Base-by-base conservation (phyloP, 2,888 invertebrate genomes). In the Spatulosminthurus flaviceps region DNA sequence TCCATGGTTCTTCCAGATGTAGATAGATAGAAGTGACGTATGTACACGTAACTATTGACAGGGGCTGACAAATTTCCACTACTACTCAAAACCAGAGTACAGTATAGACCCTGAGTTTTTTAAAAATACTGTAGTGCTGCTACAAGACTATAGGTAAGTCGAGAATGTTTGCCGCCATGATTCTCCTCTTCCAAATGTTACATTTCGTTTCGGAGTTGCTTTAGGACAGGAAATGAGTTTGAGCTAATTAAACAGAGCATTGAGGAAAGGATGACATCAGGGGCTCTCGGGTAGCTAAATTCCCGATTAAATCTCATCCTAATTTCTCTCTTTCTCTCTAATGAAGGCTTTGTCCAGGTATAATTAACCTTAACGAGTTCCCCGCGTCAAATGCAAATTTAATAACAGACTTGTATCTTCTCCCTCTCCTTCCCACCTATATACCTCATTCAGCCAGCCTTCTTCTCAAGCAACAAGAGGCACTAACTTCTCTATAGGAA, bases 311-410 rank as follows among this genome's bases (percentile, higher is more conserved):
- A 81, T 81, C 79, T 77, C 75, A 74, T 79, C 71, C 74, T 81
- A 81, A 81, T 81, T 81, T 79, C 79, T 79, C 79, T 77, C 79
- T 75, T 75, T 66, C 66, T 81, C 78, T 64, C 77, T 81, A 81
- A 81, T 81, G 79, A 81, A 81, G 79, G 72, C 81, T 81, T 81
- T 81, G 79, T 78, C 73, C 79, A 79, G 77, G 79, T 81, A 79
- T 79, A 77, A 79, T 81, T 79, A 79, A 78, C 74, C 79, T 74
- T 79, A 79, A 81, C 78, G 81, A 79, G 79, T 78, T 81, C 75
- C 34, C 66, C 61, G 77, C 77, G 81, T 77, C 79, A 79, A 76
- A 80, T 78, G 80, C 80, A 80, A 75, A 81, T 81, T 79, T 81
- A 79, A 79, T 81, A 81, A 78, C 75, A 76, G 66, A 29, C 16